A percentile compares a stretch with the other conserved stretches of the same genome.
These are phyloP conservation scores for Sussaba pulchella DNA, from an alignment of 2,888 invertebrate genomes.

Conservation along the genomic window DNA sequence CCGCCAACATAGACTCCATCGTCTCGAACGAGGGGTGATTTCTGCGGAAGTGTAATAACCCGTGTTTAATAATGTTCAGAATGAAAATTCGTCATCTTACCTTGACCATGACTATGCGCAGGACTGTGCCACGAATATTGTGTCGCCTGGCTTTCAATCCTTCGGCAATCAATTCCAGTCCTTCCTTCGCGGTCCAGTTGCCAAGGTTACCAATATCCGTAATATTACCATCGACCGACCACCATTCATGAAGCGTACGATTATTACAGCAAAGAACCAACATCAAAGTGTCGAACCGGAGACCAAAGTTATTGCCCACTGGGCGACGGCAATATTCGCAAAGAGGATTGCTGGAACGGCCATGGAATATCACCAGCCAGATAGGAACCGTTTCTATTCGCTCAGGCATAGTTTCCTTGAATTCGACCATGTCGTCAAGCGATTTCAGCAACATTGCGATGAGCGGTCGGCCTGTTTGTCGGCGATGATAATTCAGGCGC, in stretches of 20 bases:
- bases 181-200: slow-evolving; percentile 63
- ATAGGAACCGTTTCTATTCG: slow-evolving; percentile 67
- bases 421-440: slow-evolving; percentile 60
- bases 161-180: slow-evolving; percentile 7
- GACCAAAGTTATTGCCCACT: slow-evolving; percentile 68
- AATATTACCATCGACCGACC: slow-evolving; percentile 67
- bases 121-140: slow-evolving; percentile 67
- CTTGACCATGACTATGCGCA: slow-evolving; percentile 69
- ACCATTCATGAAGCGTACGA: slow-evolving; percentile 73
- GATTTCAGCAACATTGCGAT: slow-evolving; percentile 70
- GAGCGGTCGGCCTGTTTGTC: slow-evolving; percentile 67
- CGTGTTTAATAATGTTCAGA: neutral
- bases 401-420: slow-evolving; percentile 56
- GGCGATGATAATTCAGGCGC: slow-evolving; percentile 40
- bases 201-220: slow-evolving; percentile 68
- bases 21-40: slow-evolving; percentile 38
- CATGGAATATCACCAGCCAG: no score
- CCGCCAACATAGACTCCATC: slow-evolving; percentile 66
- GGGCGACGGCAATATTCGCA: slow-evolving; percentile 64
- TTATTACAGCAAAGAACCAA: slow-evolving; percentile 71
- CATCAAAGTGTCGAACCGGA: no score
- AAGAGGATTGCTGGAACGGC: slow-evolving; percentile 65
- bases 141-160: slow-evolving; percentile 69
- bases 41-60: slow-evolving; percentile 24
- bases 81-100: slow-evolving; percentile 52